A percentile compares a stretch with the other conserved stretches of the same genome.
Evolutionary conservation across 2,113 vertebrate genomes (phyloP).

Genomic region (Pygoscelis antarcticus): DNA sequence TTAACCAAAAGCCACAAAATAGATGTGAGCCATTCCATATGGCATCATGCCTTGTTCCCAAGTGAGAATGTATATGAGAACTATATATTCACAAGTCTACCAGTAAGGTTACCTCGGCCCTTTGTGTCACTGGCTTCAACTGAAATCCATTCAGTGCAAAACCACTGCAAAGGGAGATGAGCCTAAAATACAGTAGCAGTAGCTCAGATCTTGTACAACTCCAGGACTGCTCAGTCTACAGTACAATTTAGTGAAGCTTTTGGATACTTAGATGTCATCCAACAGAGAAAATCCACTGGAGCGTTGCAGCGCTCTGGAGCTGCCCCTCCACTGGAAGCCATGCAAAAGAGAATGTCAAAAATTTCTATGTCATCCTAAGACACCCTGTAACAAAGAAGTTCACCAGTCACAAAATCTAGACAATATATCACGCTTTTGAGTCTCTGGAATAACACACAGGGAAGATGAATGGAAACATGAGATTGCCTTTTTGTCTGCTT

Average conservation of each 20-base stretch:
- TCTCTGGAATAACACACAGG: background rate
- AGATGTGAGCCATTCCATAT: background rate
- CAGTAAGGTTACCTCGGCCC: background rate
- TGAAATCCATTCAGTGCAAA: background rate
- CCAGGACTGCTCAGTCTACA: background rate
- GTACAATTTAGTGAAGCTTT: background rate
- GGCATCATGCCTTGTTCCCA: background rate
- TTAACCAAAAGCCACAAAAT: background rate
- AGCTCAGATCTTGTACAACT: background rate
- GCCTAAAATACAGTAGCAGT: background rate
- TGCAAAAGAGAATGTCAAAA: background rate
- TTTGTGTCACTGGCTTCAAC: background rate
- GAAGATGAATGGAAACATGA: background rate
- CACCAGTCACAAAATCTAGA: background rate
- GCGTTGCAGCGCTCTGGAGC: background rate
- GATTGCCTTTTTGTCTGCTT: constrained; percentile 15
- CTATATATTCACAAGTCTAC: background rate
- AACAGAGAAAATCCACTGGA: background rate
- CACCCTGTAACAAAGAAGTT: background rate
- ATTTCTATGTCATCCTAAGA: background rate
- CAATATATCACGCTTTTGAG: background rate
- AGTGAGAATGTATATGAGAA: background rate
- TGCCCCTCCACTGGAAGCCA: background rate
- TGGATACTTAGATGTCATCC: background rate
- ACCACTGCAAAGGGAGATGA: background rate